A percentile compares a stretch with the other conserved stretches of the same genome.
Evolutionary conservation across 2,888 invertebrate genomes (phyloP).

Genomic region (Tetragonula carbonaria): DNA sequence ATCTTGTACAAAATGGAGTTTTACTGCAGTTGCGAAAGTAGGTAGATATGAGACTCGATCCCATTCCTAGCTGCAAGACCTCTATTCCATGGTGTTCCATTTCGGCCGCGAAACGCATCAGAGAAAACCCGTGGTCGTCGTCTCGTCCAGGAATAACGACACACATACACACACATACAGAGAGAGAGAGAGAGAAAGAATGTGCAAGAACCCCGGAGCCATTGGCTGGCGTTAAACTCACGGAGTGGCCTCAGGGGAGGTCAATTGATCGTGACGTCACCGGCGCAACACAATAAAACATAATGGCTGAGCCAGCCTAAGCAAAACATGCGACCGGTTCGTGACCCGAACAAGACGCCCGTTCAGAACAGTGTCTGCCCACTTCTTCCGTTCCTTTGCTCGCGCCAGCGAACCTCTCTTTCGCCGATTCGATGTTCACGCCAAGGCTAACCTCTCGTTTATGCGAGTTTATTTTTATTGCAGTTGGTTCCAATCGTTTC

Average conservation of each 20-base stretch:
- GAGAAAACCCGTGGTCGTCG: constrained; percentile 25
- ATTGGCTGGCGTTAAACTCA: constrained; percentile 71
- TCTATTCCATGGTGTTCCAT: not conserved
- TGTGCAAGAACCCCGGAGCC: constrained; percentile 60
- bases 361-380: constrained; percentile 36
- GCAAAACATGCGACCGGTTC: constrained; percentile 67
- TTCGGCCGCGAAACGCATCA: constrained; percentile 27
- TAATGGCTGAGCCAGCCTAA: constrained; percentile 66
- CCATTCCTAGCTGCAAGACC: too few species aligned
- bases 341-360: constrained; percentile 63
- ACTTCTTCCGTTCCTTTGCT: constrained; percentile 22
- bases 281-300: constrained; percentile 72
- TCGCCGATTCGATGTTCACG: not conserved
- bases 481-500: too few species aligned
- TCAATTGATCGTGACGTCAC: constrained; percentile 77
- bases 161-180: not conserved
- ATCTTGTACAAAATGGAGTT: too few species aligned
- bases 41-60: too few species aligned
- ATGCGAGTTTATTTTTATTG: too few species aligned
- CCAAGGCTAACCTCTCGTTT: too few species aligned
- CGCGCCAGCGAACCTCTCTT: not conserved
- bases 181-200: too few species aligned
- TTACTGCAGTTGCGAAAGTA: too few species aligned
- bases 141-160: constrained; percentile 72
- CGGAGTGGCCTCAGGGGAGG: constrained; percentile 69